Percentiles rank a stretch among this genome's conserved stretches.
These are phyloP conservation scores for Anastrepha ludens DNA, from an alignment of 1,140 invertebrate species.

Conservation along the genomic window DNA sequence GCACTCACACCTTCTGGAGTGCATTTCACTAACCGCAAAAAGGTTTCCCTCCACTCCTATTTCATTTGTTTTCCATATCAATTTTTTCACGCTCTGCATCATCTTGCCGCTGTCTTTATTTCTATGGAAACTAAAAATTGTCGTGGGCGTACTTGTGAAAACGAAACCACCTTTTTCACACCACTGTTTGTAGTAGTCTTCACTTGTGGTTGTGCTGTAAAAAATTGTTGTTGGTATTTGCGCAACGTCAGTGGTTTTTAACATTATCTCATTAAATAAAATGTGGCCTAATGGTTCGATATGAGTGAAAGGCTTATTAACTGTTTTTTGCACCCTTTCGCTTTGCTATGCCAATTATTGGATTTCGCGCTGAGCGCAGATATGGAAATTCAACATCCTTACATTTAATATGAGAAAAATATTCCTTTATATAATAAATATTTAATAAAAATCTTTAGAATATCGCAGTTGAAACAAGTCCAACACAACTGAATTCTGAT, in stretches of 20 bases:
- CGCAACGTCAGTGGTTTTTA: not conserved
- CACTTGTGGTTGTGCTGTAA: not conserved
- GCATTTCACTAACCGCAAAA: constrained; percentile 37
- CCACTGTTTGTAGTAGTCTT: not conserved
- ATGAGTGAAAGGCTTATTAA: not conserved
- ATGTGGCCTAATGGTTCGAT: not conserved
- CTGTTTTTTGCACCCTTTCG: not conserved
- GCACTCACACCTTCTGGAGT: constrained; percentile 19
- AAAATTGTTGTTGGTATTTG: constrained; percentile 19
- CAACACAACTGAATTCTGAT: no score
- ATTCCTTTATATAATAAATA: no score
- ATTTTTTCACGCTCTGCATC: constrained; percentile 2
- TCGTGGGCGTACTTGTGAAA: constrained; percentile 49
- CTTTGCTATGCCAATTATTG: no score
- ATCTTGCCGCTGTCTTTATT: not conserved
- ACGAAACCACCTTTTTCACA: constrained; percentile 17
- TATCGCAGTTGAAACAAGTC: no score
- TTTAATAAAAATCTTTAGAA: no score
- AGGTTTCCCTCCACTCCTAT: constrained; percentile 25
- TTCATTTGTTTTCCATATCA: not conserved
- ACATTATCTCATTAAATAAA: constrained; percentile 24
- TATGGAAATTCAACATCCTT: no score
- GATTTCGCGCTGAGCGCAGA: no score
- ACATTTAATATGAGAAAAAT: no score
- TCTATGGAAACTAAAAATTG: constrained; percentile 11